These are phyloP conservation scores for Takifugu rubripes DNA, from an alignment of 2,797 vertebrate species.

Conservation along the genomic window DNA sequence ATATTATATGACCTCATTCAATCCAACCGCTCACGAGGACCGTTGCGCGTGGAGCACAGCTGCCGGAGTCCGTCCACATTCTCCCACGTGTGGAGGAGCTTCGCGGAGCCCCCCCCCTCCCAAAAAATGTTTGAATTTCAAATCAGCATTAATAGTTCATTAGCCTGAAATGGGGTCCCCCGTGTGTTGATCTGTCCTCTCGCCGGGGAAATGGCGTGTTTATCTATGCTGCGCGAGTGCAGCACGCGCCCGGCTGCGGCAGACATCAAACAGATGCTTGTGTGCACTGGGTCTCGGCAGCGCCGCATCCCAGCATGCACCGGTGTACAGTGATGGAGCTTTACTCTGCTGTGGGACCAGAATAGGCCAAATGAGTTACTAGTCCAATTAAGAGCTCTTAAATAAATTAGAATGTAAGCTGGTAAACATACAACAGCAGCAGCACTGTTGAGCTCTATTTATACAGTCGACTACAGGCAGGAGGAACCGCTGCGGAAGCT, in stretches of 20 bases:
- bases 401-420: slow-evolving; percentile 71
- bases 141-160: slow-evolving; percentile 74
- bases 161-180: slow-evolving; percentile 66
- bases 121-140: slow-evolving; percentile 62
- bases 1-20: slow-evolving; percentile 56
- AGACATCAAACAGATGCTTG: slow-evolving; percentile 73
- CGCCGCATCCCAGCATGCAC: slow-evolving; percentile 60
- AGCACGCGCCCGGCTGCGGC: slow-evolving; percentile 50
- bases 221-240: slow-evolving; percentile 60
- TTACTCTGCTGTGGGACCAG: slow-evolving; percentile 61
- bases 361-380: slow-evolving; percentile 71
- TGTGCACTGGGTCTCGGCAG: slow-evolving; percentile 55
- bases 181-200: slow-evolving; percentile 59
- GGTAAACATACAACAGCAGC: slow-evolving; percentile 63
- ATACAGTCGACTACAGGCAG: slow-evolving; percentile 43
- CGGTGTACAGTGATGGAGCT: slow-evolving; percentile 60
- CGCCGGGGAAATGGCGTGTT: slow-evolving; percentile 63
- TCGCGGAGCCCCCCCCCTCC: no score
- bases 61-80: slow-evolving; percentile 48
- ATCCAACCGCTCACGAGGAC: slow-evolving; percentile 33
- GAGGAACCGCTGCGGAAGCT: slow-evolving; percentile 19
- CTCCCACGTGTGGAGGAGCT: slow-evolving; percentile 29
- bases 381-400: slow-evolving; percentile 75
- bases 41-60: slow-evolving; percentile 42
- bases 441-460: slow-evolving; percentile 58